phyloP scores from a whole-genome alignment of 2,888 invertebrate species.

The Drosophila nr. perissopoda region DNA sequence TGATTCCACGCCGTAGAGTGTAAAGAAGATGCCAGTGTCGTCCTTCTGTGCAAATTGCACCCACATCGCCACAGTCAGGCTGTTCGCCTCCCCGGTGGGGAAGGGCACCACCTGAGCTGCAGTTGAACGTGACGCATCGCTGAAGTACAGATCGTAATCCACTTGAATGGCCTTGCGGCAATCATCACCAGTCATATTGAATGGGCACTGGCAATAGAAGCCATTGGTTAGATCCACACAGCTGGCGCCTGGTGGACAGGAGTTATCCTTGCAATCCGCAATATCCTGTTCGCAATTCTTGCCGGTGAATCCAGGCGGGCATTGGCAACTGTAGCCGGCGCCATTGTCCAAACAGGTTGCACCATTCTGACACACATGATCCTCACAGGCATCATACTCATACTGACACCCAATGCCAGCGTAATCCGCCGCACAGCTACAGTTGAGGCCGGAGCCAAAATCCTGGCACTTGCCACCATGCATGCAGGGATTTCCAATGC shows the following conservation, averaged over 20 bases:
- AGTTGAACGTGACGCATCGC: slow-evolving; percentile 94
- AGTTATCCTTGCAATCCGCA: slow-evolving; percentile 95
- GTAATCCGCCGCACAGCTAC: slow-evolving; percentile 94
- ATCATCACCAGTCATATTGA: slow-evolving; percentile 97
- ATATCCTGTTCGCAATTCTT: slow-evolving; percentile 96
- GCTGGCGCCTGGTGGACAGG: slow-evolving; percentile 96
- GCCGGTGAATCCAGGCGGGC: slow-evolving; percentile 92
- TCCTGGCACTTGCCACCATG: slow-evolving; percentile 98
- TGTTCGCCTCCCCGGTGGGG: slow-evolving; percentile 90
- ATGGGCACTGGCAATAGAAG: slow-evolving; percentile 98
- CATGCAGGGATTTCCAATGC: slow-evolving; percentile 91
- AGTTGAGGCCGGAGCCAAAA: slow-evolving; percentile 97
- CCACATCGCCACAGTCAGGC: slow-evolving; percentile 97
- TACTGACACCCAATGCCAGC: slow-evolving; percentile 96
- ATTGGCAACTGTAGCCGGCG: slow-evolving; percentile 93
- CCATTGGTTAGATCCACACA: slow-evolving; percentile 96
- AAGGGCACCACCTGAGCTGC: slow-evolving; percentile 97
- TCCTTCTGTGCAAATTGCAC: slow-evolving; percentile 96
- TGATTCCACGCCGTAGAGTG: slow-evolving; percentile 94
- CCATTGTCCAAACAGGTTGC: slow-evolving; percentile 96
- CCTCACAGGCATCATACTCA: slow-evolving; percentile 96
- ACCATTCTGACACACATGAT: slow-evolving; percentile 95
- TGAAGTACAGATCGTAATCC: slow-evolving; percentile 98
- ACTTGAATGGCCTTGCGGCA: slow-evolving; percentile 98
- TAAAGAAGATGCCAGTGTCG: slow-evolving; percentile 97